Base-by-base conservation (phyloP, 37 sponge, comb jelly and placozoan species). In the Mnemiopsis leidyi region DNA sequence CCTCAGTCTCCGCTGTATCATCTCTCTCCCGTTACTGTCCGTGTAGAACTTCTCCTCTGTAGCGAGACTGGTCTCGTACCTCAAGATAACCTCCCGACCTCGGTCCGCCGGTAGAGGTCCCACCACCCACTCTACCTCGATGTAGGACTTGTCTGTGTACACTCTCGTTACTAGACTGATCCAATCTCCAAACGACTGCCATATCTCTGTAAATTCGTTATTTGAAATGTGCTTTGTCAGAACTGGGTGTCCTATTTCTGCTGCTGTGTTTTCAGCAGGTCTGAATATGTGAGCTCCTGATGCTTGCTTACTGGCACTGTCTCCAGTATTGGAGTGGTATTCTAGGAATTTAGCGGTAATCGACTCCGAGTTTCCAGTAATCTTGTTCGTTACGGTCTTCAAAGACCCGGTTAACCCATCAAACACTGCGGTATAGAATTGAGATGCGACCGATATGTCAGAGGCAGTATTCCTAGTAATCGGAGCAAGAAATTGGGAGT, bases 281-380 rank as follows among this genome's bases (percentile, higher is more conserved):
- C 96, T 68, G 93, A 97, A 97, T 24, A 98, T 96, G 93, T 98
- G 97, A 21, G 99, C 99, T 29, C 99, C 99, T 93, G 95, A 76
- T 82, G 92, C 92, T 68, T 73, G 82, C 94, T 95, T 39, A 21
- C 67, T 34, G 5, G 1, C 9, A 3, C 95, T 95, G 75, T 96
- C 94, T 32, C 99, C 99, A 69, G 93, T 94, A 94, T 95, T 96
- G 26, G 97, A 92, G 31, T 95, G 95, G 67, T 95, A 98, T 96
- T 96, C 95, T 68, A 93, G 39, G 93, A 95, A 95, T 24, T 76
- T 48, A 67, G 96, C 95, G 85, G 48, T 13, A 25, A 85, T 1
- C 61, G 0, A 24, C 29, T 85, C 90, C 5, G 26, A 24, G 48
- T 24, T n/a, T 24, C 35, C 90, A 21, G 48, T 23, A 32, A n/a